Base-by-base conservation (phyloP, 2,797 vertebrate genomes). In the Atherinosoma microstoma region DNA sequence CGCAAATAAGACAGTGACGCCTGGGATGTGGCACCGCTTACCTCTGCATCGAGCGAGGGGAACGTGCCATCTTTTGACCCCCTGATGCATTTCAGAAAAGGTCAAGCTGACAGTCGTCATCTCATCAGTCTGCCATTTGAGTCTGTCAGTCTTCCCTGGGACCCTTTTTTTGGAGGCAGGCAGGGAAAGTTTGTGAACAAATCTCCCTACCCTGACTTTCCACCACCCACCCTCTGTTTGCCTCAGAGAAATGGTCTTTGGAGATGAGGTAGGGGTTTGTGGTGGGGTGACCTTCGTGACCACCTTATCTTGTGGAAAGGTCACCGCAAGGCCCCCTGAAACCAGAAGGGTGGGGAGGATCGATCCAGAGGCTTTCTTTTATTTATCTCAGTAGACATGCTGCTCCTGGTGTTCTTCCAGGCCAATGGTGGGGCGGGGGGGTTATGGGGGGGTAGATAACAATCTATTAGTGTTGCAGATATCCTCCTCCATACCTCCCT, bases 381-480 rank as follows among this genome's bases (percentile, higher is more conserved):
- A 94, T 94, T 94, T 94, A 94, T 95, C 94, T 94, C 85, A 34
- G 92, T 85, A 81, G 92, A 94, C 94, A 94, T 91, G 93, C 91
- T 91, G 93, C 93, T 94, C 73, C 75, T 89, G 89, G 89, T 94
- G 92, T 93, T 95, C 91, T 92, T 94, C 92, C 83, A 93, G 94
- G 88, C 93, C 89, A 90, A 90, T 91, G 92, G 91, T 90, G 86
- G 87, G 84, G 72, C 2, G 16, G 13, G 3, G 38, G 13, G 38
- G 38, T 10, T 0, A 11, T 40, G 89, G 87, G 84, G 72, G 68
- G 78, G 24, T 12, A 90, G 95, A 95, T 95, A 94, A 94, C 89
- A 76, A 95, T 95, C 94, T 94, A 94, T 95, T 94, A 93, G 92
- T 94, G 93, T 94, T 94, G 92, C 91, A 94, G 93, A 94, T 94